A percentile compares a stretch with the other conserved stretches of the same genome.
Conservation (phyloP, 2,888 invertebrate species). For the Oligia latruncula region DNA sequence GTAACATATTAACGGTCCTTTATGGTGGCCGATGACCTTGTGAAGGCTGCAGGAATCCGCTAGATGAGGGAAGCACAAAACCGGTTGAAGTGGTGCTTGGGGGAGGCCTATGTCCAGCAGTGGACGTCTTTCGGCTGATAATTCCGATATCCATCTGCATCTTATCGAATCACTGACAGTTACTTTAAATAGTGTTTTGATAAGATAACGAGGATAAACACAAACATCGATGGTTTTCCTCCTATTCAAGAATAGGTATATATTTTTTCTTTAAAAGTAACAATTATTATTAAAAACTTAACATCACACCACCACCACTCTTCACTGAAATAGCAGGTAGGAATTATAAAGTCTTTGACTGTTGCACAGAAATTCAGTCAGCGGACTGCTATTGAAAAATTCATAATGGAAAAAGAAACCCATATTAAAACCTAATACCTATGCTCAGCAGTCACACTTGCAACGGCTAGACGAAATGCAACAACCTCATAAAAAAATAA, state of each 20-base stretch:
- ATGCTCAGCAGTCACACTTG: too few relatives aligned
- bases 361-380: neutral
- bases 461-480: neutral
- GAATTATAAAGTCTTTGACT: neutral
- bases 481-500: neutral
- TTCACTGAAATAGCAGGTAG: neutral
- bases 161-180: neutral
- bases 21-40: neutral
- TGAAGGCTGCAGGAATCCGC: neutral
- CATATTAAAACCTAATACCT: neutral
- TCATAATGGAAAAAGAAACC: neutral
- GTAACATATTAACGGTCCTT: neutral
- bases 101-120: neutral
- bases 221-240: neutral
- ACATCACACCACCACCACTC: neutral
- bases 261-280: too few relatives aligned
- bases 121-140: neutral
- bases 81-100: neutral
- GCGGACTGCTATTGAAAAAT: too few relatives aligned
- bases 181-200: neutral
- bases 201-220: conserved; percentile 3
- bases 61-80: neutral
- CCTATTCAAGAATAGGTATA: neutral
- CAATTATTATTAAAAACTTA: neutral
- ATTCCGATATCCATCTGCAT: neutral